Percentiles rank a stretch among this genome's conserved stretches.
These are phyloP conservation scores for Sciurus niger DNA, from an alignment of 2,113 vertebrate genomes.

Conservation along the genomic window DNA sequence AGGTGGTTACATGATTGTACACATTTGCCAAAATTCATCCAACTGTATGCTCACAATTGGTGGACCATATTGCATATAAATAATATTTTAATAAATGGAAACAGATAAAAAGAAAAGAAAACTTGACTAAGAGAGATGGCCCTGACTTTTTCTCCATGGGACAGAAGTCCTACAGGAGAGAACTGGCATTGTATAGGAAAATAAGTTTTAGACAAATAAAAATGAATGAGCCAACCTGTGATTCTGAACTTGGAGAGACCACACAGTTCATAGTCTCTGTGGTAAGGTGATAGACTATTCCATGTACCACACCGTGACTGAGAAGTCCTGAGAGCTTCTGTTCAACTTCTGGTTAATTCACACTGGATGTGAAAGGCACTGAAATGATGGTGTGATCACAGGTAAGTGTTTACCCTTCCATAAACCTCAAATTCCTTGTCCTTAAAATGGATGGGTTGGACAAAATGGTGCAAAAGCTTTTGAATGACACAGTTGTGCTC, in stretches of 20 bases:
- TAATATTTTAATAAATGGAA: constrained; percentile 3
- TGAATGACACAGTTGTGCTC: neutral
- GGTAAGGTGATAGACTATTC: neutral
- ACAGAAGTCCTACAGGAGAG: neutral
- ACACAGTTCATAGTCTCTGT: neutral
- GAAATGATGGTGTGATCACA: neutral
- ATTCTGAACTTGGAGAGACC: neutral
- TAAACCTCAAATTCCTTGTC: neutral
- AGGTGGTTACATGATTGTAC: neutral
- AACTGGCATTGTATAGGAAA: neutral
- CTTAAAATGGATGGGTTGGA: neutral
- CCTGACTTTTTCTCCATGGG: neutral
- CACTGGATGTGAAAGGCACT: neutral
- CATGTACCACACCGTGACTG: too few relatives aligned
- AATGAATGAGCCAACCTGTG: neutral
- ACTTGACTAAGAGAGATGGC: neutral
- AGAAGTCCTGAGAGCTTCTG: neutral
- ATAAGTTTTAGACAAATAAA: neutral
- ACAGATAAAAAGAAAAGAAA: neutral
- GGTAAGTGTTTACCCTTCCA: neutral
- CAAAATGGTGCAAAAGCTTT: neutral
- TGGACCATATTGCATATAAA: constrained; percentile 3
- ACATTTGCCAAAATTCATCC: constrained; percentile 34
- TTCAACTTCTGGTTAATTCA: neutral
- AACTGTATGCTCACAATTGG: neutral